A percentile compares a stretch with the other conserved stretches of the same genome.
phyloP scores from a whole-genome alignment of 2,888 invertebrate species.

The Allophyes oxyacanthae region DNA sequence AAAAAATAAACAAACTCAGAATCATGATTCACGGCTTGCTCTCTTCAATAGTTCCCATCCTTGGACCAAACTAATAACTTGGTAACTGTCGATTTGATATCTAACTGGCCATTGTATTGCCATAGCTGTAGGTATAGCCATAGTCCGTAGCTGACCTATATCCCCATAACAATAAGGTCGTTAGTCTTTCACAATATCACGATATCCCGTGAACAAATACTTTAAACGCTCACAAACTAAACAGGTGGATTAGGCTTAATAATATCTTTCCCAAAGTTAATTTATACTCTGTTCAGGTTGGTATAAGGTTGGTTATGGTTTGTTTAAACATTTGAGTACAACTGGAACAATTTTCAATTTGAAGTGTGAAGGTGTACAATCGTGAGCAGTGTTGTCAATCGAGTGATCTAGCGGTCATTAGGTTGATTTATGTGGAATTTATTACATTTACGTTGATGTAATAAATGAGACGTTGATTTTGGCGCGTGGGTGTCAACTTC shows the following conservation, averaged over 20 bases:
- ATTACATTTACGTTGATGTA: constrained; percentile 25
- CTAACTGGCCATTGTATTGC: constrained; percentile 38
- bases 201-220: constrained; percentile 49
- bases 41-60: constrained; percentile 18
- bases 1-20: too few relatives aligned
- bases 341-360: constrained; percentile 27
- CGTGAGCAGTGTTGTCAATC: constrained; percentile 50
- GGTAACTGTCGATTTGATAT: constrained; percentile 25
- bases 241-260: constrained; percentile 20
- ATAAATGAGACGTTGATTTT: not conserved
- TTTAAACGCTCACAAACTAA: constrained; percentile 18
- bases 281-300: not conserved
- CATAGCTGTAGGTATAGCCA: constrained; percentile 31
- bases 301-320: not conserved
- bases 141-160: constrained; percentile 41
- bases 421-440: constrained; percentile 50
- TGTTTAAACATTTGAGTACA: constrained; percentile 5
- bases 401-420: constrained; percentile 35
- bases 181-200: constrained; percentile 54
- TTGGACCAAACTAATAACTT: constrained; percentile 23
- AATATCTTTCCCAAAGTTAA: not conserved
- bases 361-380: constrained; percentile 47
- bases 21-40: constrained; percentile 8
- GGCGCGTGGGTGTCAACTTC: constrained; percentile 21
- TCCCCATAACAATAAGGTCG: constrained; percentile 53